Evolutionary conservation across 2,888 invertebrate genomes (phyloP), one percentile per base, ranked within the genome.

Genomic region (Diarsia rubi): DNA sequence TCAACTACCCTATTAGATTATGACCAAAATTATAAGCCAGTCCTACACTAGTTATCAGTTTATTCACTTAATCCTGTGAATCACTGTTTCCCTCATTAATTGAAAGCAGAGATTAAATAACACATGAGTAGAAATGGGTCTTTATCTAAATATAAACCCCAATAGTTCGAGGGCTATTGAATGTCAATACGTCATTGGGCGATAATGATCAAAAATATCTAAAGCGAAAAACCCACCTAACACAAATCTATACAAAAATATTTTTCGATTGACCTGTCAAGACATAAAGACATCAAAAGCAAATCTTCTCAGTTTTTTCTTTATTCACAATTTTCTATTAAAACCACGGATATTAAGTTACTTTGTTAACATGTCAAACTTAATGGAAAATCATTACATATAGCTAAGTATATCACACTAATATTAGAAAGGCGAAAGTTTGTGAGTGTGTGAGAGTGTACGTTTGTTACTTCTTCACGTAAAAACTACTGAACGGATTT

Each of bases 341-440:
- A 60, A 60, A 63, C n/a, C n/a, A 70, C 69, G 69, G 72, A 79
- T 75, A 73, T 85, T 79, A 79, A 37, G 72, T 85, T 79, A 79
- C 57, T 72, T 73, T 73, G 45, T 47, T 82, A 80, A 76, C 76
- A 44, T 60, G 44, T 42, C 27, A 45, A 49, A 69, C 37, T 60
- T 64, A 64, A 14, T 45, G 19, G 47, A 21, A 59, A 47, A 63
- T 57, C 21, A 44, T 69, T 49, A 31, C 44, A 14, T 31, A 44
- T 54, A 37, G 21, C n/a, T 14, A 42, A 73, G 47, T 37, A 60
- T 64, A 59, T 24, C n/a, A n/a, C n/a, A n/a, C n/a, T n/a, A n/a
- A n/a, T n/a, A n/a, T n/a, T n/a, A n/a, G n/a, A n/a, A n/a, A n/a
- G n/a, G n/a, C n/a, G n/a, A n/a, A n/a, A n/a, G n/a, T n/a, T n/a